Conservation (phyloP, 2,113 vertebrate species). For the Dasyurus viverrinus region DNA sequence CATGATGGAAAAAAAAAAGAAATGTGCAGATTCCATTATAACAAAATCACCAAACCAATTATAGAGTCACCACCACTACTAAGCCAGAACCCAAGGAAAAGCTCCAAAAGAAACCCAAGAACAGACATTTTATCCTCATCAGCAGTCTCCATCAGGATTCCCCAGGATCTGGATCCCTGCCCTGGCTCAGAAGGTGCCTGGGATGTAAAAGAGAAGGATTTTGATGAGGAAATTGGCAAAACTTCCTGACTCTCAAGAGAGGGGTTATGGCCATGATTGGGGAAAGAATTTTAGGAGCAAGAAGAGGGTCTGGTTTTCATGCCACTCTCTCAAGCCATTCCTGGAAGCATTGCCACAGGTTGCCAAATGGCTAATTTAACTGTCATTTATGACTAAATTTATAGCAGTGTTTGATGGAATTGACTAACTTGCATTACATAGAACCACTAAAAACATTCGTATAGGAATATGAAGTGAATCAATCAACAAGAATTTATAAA, state of each 20-base stretch:
- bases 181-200: not conserved
- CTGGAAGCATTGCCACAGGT: not conserved
- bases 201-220: not conserved
- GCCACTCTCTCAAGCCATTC: not conserved
- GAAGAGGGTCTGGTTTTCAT: not conserved
- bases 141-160: not conserved
- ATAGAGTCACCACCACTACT: not conserved
- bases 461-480: not conserved
- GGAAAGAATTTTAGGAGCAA: not conserved
- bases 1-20: not conserved
- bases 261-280: not conserved
- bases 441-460: not conserved
- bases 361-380: not conserved
- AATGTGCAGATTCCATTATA: not conserved
- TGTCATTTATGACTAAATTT: not conserved
- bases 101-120: slow-evolving; percentile 3
- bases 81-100: not conserved
- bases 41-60: slow-evolving; percentile 4
- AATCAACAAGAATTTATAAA: not conserved
- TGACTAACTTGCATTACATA: not conserved
- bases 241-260: not conserved
- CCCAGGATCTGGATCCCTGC: not conserved
- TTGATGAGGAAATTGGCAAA: not conserved
- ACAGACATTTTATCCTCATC: not conserved
- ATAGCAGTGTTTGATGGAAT: not conserved